These are phyloP conservation scores for Caenorhabditis sp. DNA, from an alignment of 2,888 invertebrate species.

Conservation along the genomic window DNA sequence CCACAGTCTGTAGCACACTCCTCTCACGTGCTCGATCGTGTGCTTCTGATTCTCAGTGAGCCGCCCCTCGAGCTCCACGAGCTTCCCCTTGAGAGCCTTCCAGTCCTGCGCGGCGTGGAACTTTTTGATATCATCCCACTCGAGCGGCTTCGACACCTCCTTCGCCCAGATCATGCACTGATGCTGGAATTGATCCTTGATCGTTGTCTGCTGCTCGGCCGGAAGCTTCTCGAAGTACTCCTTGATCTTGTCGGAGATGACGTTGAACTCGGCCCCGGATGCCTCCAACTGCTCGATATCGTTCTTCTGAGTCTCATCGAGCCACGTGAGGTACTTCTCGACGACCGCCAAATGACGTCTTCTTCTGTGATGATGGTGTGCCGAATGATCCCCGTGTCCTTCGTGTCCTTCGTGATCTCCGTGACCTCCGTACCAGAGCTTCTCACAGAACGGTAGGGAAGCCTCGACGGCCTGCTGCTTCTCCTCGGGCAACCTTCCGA, in stretches of 20 bases:
- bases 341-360: constrained; percentile 57
- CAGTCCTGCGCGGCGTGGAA: constrained; percentile 36
- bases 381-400: constrained; percentile 47
- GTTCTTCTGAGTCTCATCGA: constrained; percentile 52
- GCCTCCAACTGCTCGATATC: constrained; percentile 40
- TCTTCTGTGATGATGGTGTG: constrained; percentile 48
- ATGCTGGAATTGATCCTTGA: constrained; percentile 55
- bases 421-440: constrained; percentile 67
- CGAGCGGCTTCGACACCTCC: constrained; percentile 57
- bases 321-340: constrained; percentile 63
- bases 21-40: constrained; percentile 63
- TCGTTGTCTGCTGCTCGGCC: constrained; percentile 45
- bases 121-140: constrained; percentile 59
- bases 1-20: constrained; percentile 60
- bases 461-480: constrained; percentile 62
- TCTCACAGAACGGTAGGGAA: constrained; percentile 71
- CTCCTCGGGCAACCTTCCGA: constrained; percentile 56
- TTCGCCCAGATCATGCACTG: constrained; percentile 61
- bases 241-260: constrained; percentile 59
- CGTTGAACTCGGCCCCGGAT: constrained; percentile 45
- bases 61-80: constrained; percentile 50
- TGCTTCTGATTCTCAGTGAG: constrained; percentile 62
- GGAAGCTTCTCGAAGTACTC: constrained; percentile 55
- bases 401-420: constrained; percentile 33
- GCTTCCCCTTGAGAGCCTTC: constrained; percentile 24